Evolutionary conservation across 92 coral and sea anemone species (phyloP), one percentile per base, ranked within the genome.

Genomic region (Zoanthus sansibaricus): DNA sequence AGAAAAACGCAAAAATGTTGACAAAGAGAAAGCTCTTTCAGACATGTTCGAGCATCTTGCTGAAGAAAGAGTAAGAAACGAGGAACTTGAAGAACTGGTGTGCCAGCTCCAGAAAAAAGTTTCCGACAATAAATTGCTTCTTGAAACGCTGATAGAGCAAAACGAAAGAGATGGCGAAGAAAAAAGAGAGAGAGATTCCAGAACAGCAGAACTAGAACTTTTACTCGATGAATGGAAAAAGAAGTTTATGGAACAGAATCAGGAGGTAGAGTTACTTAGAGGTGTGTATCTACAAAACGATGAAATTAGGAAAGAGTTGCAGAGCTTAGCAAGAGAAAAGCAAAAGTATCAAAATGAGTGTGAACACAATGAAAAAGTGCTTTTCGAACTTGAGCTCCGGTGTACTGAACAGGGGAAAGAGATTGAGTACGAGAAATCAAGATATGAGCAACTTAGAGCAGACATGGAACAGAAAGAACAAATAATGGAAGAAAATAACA

Each of bases 51-150:
- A 80, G 21, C 85, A 80, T 30, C 83, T 94, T 16, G 83, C 83
- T n/a, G 92, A 89, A 54, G 94, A 94, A 69, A 83, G 89, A 67
- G 59, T 69, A 11, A 74, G 80, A 64, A 94, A 91, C 72, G 92
- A 91, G 72, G 93, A 91, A 32, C 89, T 90, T 46, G 84, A 76
- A 21, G 93, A 91, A 71, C 75, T 88, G 71, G 77, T 94, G 9
- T 69, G 83, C 70, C 88, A 92, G 55, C 90, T 84, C 33, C 80
- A 84, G 32, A 74, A 86, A 62, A 90, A 91, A 47, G 89, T 91
- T 13, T 70, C 76, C 47, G 89, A 86, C 73, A 80, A 90, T 74
- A 69, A 74, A 64, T 16, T 67, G 30, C 52, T 73, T 42, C 47
- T 80, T 4, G 74, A 66, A 87, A 82, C 86, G 32, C 46, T 82